Percentiles rank a stretch among this genome's conserved stretches.
phyloP scores from a whole-genome alignment of 1,140 invertebrate genomes.

The Phymorhynchus buccinoides region DNA sequence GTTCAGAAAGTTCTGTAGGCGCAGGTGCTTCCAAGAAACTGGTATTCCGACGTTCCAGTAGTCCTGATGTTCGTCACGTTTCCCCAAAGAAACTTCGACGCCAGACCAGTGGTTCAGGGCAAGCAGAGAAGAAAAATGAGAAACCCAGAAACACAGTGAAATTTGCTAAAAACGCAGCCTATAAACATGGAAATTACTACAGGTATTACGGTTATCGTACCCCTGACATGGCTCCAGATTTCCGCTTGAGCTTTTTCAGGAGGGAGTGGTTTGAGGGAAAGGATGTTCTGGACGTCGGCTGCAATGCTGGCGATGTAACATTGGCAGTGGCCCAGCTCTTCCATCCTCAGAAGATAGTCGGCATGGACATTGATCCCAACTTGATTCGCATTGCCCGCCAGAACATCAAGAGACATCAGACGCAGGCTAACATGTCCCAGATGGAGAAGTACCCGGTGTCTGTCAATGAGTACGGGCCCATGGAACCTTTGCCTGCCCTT shows the following conservation, averaged over 20 bases:
- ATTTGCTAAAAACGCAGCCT: constrained; percentile 72
- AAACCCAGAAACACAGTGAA: constrained; percentile 37
- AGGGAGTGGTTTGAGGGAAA: constrained; percentile 90
- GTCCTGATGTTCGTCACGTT: constrained; percentile 48
- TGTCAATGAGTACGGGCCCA: constrained; percentile 81
- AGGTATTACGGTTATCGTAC: constrained; percentile 97
- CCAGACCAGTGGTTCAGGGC: constrained; percentile 48
- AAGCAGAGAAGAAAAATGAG: constrained; percentile 7
- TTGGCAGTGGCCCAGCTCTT: constrained; percentile 86
- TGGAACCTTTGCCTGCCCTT: constrained; percentile 79
- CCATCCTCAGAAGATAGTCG: constrained; percentile 87
- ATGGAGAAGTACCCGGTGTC: constrained; percentile 79
- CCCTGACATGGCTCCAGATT: constrained; percentile 84
- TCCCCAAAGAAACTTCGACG: constrained; percentile 46
- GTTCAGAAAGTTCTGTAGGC: constrained; percentile 23
- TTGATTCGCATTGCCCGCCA: constrained; percentile 87
- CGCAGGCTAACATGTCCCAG: constrained; percentile 3
- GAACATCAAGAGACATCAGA: constrained; percentile 78
- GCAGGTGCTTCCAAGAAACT: constrained; percentile 29
- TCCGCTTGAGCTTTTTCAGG: constrained; percentile 86
- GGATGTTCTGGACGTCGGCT: constrained; percentile 96
- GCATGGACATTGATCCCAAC: constrained; percentile 95
- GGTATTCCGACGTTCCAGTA: constrained; percentile 38
- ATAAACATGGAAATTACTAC: constrained; percentile 96
- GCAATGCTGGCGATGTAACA: constrained; percentile 96